Evolutionary conservation across 2,113 vertebrate genomes (phyloP).

Genomic region (Lepus europaeus): DNA sequence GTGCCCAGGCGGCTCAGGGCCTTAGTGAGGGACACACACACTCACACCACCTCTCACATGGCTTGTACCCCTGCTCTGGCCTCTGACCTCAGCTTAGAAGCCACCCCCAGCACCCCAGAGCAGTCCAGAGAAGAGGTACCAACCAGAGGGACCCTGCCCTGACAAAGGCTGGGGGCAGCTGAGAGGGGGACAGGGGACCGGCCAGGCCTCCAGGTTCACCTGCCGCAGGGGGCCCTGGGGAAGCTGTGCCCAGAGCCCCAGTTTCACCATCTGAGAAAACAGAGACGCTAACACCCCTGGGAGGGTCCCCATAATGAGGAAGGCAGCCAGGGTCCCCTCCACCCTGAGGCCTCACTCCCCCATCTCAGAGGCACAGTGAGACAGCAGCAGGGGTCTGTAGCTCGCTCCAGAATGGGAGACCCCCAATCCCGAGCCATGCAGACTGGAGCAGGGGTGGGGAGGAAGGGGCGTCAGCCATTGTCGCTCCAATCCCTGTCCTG

Average conservation of each 20-base stretch:
- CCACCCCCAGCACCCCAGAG: no score
- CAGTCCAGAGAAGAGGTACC: not conserved
- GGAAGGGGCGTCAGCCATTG: not conserved
- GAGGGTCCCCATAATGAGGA: not conserved
- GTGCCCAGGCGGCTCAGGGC: no score
- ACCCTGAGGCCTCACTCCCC: accelerated
- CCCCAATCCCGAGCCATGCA: not conserved
- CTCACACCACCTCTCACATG: not conserved
- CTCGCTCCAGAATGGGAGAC: not conserved
- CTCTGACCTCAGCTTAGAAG: not conserved
- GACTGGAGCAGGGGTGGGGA: not conserved
- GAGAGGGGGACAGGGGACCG: not conserved
- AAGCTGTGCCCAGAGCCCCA: not conserved
- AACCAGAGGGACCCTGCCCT: not conserved
- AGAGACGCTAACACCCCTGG: not conserved
- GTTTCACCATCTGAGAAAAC: not conserved
- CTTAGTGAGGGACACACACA: not conserved
- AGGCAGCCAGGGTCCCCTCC: not conserved
- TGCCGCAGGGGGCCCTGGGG: no score
- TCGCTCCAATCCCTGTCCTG: no score
- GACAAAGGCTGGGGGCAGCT: not conserved
- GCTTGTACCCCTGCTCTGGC: not conserved
- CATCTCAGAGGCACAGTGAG: not conserved
- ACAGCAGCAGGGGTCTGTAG: no score
- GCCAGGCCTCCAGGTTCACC: not conserved